A percentile compares a stretch with the other conserved stretches of the same genome.
These are phyloP conservation scores for Hypomecis atomaria DNA, from an alignment of 2,888 invertebrate genomes.

Conservation along the genomic window DNA sequence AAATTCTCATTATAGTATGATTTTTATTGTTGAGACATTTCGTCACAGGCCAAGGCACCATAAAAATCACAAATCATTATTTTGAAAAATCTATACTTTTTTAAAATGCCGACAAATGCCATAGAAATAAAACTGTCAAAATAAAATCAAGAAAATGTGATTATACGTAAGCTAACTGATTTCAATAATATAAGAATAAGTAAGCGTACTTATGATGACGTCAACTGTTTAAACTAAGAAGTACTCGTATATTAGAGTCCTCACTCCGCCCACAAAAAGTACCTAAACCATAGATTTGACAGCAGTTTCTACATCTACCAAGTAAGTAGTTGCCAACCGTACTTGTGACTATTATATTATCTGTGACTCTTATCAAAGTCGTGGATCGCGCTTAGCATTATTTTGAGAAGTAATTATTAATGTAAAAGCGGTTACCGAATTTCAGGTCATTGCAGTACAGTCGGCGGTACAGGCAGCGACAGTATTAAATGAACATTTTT, in stretches of 20 bases:
- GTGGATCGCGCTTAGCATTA: constrained; percentile 81
- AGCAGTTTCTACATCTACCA: not conserved
- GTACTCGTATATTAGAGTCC: not conserved
- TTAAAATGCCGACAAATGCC: too few species aligned
- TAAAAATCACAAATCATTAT: too few species aligned
- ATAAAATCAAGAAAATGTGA: too few species aligned
- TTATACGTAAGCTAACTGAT: too few species aligned
- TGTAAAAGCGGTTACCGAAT: constrained; percentile 80
- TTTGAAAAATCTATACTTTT: too few species aligned
- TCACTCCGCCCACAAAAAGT: constrained; percentile 20
- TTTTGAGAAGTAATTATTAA: constrained; percentile 85
- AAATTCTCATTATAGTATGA: too few species aligned
- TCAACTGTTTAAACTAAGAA: too few species aligned
- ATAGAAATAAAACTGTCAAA: too few species aligned
- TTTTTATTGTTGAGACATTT: too few species aligned
- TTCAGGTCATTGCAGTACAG: constrained; percentile 73
- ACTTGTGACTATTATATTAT: not conserved
- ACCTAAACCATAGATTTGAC: constrained; percentile 28
- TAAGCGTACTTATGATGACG: too few species aligned
- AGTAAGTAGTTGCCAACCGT: constrained; percentile 3
- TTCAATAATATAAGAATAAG: too few species aligned
- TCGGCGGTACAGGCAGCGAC: constrained; percentile 41
- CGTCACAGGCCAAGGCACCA: too few species aligned
- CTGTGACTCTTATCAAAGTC: constrained; percentile 66
- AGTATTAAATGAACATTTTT: not conserved